These are phyloP conservation scores for Typhlomys cinereus DNA, from an alignment of 2,113 vertebrate genomes.

Conservation along the genomic window DNA sequence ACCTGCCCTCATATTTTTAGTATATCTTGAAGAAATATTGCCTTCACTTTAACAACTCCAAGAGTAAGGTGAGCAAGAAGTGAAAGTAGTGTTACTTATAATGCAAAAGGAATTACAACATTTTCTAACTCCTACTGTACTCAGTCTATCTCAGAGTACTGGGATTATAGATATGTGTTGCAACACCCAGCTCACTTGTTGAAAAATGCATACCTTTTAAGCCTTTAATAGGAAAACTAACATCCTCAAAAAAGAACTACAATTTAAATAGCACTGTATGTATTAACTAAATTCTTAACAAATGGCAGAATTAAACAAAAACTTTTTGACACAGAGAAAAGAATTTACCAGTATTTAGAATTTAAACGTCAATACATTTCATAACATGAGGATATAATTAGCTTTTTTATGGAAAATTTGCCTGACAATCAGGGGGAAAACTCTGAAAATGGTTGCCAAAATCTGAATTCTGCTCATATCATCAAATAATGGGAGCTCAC, in stretches of 20 bases:
- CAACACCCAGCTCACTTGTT: background rate
- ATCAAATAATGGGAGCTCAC: background rate
- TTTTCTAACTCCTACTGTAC: background rate
- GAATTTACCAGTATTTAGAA: slow-evolving; percentile 3
- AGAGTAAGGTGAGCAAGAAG: background rate
- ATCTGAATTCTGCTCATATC: background rate
- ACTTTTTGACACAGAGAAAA: background rate
- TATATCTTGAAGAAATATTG: background rate
- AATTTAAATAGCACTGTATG: background rate
- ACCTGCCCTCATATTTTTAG: background rate
- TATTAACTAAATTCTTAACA: background rate
- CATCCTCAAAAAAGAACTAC: background rate
- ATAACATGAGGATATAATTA: background rate
- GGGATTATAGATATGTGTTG: background rate
- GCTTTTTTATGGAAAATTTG: background rate
- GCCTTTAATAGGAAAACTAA: background rate
- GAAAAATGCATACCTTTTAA: background rate
- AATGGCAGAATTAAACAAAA: background rate
- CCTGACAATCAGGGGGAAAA: background rate
- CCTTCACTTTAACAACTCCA: background rate
- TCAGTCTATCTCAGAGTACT: background rate
- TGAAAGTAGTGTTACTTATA: background rate
- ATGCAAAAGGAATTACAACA: background rate
- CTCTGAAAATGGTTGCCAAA: background rate
- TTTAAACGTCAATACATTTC: background rate